Evolutionary conservation across 2,113 vertebrate genomes (phyloP), one percentile per base, ranked within the genome.

Genomic region (Paramisgurnus dabryanus): DNA sequence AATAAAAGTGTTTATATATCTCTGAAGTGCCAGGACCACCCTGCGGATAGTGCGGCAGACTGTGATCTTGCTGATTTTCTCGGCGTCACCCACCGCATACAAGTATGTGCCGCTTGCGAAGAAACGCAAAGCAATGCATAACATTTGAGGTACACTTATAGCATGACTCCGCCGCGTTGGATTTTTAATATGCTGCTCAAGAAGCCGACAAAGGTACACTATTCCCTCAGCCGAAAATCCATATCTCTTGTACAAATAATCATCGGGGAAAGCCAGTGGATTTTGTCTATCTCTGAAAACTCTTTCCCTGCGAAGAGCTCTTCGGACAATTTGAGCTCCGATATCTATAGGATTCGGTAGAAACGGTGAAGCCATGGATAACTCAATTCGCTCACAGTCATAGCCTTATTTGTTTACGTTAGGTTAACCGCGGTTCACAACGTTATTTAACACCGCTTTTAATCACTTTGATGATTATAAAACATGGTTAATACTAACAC

Each of bases 31-130:
- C 12, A 70, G 12, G 64, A 45, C 53, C 68, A 79, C 55, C 17
- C 68, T 73, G 9, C 69, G 58, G 50, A 80, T 80, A 11, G 68
- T 71, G 27, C 61, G 34, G 69, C 61, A 80, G 41, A 74, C 78
- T 3, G 78, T 70, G 66, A 27, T 55, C 50, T 80, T 80, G 17
- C 57, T 72, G 22, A 80, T 69, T 6, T 66, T 49, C 41, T 80
- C 79, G n/a, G 72, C 71, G 68, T 82, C 74, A 43, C 80, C 80
- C 17, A 82, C 66, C 6, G 50, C 49, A 13, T 70, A 82, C 22
- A 82, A 18, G 50, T 65, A 65, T 61, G 73, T 60, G 6, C 67
- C 73, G 63, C 74, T 57, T 22, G 80, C 58, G 67, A 83, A 79
- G 17, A 74, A 74, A 17, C 47, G 49, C 50, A 79, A 74, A 11